Base-by-base conservation (phyloP, 1,140 invertebrate species). In the Venturia canescens region DNA sequence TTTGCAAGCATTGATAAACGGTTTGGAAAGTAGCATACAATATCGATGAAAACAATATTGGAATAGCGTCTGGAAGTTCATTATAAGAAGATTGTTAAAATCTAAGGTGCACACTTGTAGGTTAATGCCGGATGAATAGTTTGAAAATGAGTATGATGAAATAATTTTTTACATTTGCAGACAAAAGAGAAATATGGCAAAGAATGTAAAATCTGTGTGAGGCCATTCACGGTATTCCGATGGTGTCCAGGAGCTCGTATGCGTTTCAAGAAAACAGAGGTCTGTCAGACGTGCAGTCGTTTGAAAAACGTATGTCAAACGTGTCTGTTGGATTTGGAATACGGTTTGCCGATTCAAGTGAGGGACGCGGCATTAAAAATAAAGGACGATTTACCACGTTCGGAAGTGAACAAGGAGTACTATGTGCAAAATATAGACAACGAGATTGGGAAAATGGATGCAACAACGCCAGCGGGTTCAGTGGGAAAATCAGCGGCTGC, bases 231-330 rank as follows among this genome's bases (percentile, higher is more conserved):
- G 38, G 98, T 99, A 38, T 99, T 99, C 89, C 94, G 99, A 29
- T 98, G 97, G 97, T 99, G 98, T 93, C 99, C 99, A 1, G 99
- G 99, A 26, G 97, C 98, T 3, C 94, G 97, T 80, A 99, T 99
- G 98, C 95, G 99, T 85, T 99, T 99, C 89, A 99, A 99, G 91
- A 99, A 99, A 89, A 99, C 99, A 0, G 99, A 99, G 94, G 97
- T 99, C 13, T 99, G 99, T 92, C 99, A 99, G 89, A 99, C 99
- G 0, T 99, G 99, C 92, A 97, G 97, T 69, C 97, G 99, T 84
- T 88, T 99, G 18, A 99, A 99, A 89, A 99, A 99, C 93, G 98
- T 99, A 0, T 99, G 99, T 91, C 99, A 99, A 90, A 99, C 99
- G 3, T 99, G 99, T 92, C 92, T 99, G 2, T 90, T 99, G 38